Evolutionary conservation across 2,113 vertebrate species (phyloP).

Genomic region (Atrichornis clamosus): DNA sequence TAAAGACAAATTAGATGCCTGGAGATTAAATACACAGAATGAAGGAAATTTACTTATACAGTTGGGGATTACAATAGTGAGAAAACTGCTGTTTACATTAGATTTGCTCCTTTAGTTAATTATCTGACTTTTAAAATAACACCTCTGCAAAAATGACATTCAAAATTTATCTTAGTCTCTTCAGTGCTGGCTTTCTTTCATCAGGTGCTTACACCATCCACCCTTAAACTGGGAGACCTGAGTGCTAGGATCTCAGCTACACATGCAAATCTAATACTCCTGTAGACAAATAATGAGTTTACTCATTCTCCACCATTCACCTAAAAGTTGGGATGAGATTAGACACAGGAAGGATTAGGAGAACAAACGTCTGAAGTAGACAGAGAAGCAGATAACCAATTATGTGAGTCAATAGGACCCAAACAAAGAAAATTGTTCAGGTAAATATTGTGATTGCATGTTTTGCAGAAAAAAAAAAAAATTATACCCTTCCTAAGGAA

Average conservation of each 20-base stretch:
- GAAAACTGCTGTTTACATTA: background rate
- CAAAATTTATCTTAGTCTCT: background rate
- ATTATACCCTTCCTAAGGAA: background rate
- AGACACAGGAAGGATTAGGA: background rate
- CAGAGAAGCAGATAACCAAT: background rate
- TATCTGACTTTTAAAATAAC: background rate
- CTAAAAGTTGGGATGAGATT: background rate
- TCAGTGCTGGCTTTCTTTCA: background rate
- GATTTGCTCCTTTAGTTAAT: background rate
- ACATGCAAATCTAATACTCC: accelerated
- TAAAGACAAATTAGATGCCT: background rate
- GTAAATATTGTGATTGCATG: background rate
- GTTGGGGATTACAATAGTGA: background rate
- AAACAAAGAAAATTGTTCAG: background rate
- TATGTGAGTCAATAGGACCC: background rate
- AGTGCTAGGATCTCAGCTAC: background rate
- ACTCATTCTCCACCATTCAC: background rate
- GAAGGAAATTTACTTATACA: background rate
- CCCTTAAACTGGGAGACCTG: background rate
- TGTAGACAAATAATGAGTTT: background rate
- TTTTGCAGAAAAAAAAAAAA: background rate
- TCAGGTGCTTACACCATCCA: background rate
- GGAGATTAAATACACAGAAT: background rate
- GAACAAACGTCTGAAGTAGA: background rate
- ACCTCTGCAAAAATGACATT: background rate